Conservation (phyloP, 2,797 vertebrate species). For the Euthynnus affinis region DNA sequence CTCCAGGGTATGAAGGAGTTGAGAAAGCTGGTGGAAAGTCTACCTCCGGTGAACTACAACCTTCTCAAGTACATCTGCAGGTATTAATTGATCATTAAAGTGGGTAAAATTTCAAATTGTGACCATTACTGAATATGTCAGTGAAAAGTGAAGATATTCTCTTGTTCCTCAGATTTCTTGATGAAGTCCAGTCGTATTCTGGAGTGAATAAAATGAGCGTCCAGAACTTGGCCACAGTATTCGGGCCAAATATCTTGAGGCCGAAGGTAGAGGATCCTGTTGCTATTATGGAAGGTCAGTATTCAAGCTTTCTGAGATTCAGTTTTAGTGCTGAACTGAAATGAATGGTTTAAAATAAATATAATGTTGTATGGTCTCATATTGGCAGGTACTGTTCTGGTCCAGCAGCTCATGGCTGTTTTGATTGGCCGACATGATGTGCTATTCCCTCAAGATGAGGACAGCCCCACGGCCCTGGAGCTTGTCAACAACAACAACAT, state of each 20-base stretch:
- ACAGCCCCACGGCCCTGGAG: constrained; percentile 85
- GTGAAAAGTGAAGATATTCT: neutral
- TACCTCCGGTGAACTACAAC: constrained; percentile 96
- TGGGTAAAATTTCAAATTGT: neutral
- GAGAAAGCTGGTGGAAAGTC: constrained; percentile 91
- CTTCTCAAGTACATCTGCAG: constrained; percentile 98
- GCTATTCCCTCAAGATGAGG: constrained; percentile 90
- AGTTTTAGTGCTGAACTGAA: neutral
- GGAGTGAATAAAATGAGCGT: constrained; percentile 98
- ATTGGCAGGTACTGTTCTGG: constrained; percentile 92
- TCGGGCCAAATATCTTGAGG: constrained; percentile 96
- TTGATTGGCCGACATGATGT: constrained; percentile 93
- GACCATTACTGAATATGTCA: neutral
- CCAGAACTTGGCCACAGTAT: constrained; percentile 98
- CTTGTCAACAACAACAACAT: constrained; percentile 92
- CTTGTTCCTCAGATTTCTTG: constrained; percentile 90
- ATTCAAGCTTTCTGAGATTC: neutral
- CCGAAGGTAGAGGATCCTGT: constrained; percentile 97
- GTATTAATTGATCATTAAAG: constrained; percentile 73
- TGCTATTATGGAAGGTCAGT: constrained; percentile 96
- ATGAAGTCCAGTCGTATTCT: constrained; percentile 98
- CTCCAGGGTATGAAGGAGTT: constrained; percentile 93
- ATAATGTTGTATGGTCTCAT: constrained; percentile 15
- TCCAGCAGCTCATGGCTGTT: constrained; percentile 97
- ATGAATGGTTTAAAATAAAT: neutral